A percentile compares a stretch with the other conserved stretches of the same genome.
Conservation (phyloP, 2,113 vertebrate species). For the Ifrita kowaldi region DNA sequence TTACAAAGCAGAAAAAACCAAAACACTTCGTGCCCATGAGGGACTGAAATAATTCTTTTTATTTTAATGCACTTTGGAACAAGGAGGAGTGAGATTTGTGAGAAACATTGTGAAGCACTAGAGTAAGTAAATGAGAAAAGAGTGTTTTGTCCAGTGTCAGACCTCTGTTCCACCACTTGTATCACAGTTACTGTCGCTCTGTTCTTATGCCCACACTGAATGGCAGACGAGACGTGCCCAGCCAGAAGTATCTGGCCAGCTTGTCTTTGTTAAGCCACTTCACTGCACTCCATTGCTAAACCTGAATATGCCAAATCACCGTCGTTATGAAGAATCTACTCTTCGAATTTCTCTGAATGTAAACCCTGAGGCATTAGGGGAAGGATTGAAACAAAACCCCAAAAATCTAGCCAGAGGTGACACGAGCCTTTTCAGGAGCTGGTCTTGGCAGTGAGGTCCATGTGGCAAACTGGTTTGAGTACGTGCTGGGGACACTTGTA, state of each 20-base stretch:
- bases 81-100: not conserved
- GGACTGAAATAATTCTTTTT: not conserved
- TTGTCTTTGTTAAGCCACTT: not conserved
- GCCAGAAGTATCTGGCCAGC: not conserved
- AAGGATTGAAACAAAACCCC: not conserved
- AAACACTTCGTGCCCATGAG: not conserved
- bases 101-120: not conserved
- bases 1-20: not conserved
- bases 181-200: not conserved
- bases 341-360: not conserved
- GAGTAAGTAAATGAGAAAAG: not conserved
- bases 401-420: not conserved
- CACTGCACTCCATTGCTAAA: not conserved
- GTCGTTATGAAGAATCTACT: not conserved
- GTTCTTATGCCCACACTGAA: not conserved
- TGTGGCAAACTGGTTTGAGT: not conserved
- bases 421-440: not conserved
- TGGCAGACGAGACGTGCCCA: not conserved
- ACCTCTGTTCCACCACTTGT: not conserved
- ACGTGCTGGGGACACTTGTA: not conserved
- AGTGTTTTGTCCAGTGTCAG: not conserved
- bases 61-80: not conserved
- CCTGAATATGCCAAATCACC: not conserved
- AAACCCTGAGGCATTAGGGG: not conserved
- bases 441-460: not conserved